Evolutionary conservation across 2,113 vertebrate genomes (phyloP).

Genomic region (Strix aluco): DNA sequence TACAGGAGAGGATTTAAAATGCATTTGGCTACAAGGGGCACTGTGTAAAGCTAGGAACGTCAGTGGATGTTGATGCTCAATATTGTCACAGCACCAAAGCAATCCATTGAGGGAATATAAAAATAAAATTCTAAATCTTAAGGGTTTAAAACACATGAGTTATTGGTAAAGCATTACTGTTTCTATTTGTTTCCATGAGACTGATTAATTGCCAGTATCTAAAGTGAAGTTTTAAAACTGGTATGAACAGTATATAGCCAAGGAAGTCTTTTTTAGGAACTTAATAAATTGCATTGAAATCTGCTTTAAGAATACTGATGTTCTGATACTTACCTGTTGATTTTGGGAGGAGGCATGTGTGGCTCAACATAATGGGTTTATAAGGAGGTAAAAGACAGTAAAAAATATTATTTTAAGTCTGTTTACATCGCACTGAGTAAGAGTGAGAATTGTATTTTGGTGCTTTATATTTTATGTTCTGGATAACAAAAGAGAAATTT

Average conservation of each 20-base stretch:
- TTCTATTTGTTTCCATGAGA: not conserved
- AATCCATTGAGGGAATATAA: not conserved
- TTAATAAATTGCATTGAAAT: not conserved
- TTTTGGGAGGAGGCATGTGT: not conserved
- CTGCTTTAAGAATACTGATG: not conserved
- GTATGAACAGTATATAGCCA: not conserved
- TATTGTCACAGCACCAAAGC: not conserved
- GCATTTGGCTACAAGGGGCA: not conserved
- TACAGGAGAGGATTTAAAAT: not conserved
- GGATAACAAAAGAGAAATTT: not conserved
- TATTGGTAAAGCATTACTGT: not conserved
- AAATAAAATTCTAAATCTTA: not conserved
- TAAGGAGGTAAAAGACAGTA: not conserved
- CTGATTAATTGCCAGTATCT: not conserved
- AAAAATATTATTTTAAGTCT: not conserved
- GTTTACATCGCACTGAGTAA: not conserved
- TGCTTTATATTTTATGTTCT: not conserved
- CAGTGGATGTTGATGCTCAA: not conserved
- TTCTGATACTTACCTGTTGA: not conserved
- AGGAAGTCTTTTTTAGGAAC: not conserved
- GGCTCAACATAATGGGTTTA: not conserved
- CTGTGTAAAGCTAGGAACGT: not conserved
- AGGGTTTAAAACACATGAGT: not conserved
- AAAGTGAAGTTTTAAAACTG: not conserved
- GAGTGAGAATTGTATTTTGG: not conserved